Base-by-base conservation (phyloP, 2,797 vertebrate species). In the Hoplostethus atlanticus region DNA sequence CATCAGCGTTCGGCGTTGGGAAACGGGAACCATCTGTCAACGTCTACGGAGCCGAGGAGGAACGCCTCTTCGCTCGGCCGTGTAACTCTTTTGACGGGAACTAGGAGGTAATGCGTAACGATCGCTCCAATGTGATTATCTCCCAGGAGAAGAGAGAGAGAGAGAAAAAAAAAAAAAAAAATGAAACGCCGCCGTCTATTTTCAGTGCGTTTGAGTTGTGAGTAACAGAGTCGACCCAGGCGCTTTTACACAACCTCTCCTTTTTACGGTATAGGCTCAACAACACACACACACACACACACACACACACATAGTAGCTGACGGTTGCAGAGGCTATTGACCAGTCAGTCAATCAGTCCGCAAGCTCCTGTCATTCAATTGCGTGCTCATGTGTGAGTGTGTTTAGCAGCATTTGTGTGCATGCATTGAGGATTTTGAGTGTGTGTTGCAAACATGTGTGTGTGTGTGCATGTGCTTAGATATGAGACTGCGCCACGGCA, bases 41-140 rank as follows among this genome's bases (percentile, higher is more conserved):
- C 21, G 21, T 21, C 21, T 1, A 21, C 21, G 21, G 74, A 66
- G 84, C 69, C 10, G 83, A 83, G 76, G 73, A 85, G 87, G 21
- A 60, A 89, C 53, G 71, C 83, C 84, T 86, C 86, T 68, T 85
- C 83, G 80, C 86, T 87, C 86, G 70, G 81, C 81, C 77, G 44
- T 85, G 66, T 61, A 79, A 77, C 68, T 77, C 55, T 87, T 79
- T 1, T 88, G 87, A 85, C 79, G 76, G 89, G 84, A 89, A 89
- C 83, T 83, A 84, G 84, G 84, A 87, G 85, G 85, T 86, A 87
- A 91, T 88, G 89, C 76, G 76, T 84, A 90, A 88, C 69, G 85
- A 90, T 87, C 60, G 83, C 71, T 65, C n/a, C 36, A 83, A 90
- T 90, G 80, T 9, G 67, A 90, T 91, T 90, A 92, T 89, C 77